Evolutionary conservation across 2,113 vertebrate genomes (phyloP).

Genomic region (Sceloporus undulatus): DNA sequence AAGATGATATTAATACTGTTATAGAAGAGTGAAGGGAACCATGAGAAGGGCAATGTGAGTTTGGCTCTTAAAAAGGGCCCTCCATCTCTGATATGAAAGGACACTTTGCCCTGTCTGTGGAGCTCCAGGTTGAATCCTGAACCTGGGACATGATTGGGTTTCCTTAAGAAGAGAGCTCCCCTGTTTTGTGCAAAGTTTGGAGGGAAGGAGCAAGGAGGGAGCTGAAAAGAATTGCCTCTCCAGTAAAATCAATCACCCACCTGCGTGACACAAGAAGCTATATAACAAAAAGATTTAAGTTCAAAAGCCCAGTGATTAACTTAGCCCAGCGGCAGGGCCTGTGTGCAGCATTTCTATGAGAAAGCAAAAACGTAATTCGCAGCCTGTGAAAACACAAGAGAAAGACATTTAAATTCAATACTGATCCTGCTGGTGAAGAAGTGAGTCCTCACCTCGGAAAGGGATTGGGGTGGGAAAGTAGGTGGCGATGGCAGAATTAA

Average conservation of each 20-base stretch:
- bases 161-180: background rate
- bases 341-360: fast-evolving
- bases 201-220: no score
- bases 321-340: background rate
- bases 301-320: fast-evolving
- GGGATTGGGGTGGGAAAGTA: background rate
- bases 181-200: fast-evolving
- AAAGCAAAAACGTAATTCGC: fast-evolving
- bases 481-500: no score
- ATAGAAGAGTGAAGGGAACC: conserved; percentile 43
- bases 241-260: background rate
- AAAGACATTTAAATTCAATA: background rate
- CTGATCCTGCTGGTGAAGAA: background rate
- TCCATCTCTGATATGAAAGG: conserved; percentile 52
- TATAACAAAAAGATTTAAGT: background rate
- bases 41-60: conserved; percentile 45
- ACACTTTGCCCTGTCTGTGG: background rate
- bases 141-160: background rate
- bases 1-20: conserved; percentile 33
- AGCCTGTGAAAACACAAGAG: fast-evolving
- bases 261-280: background rate
- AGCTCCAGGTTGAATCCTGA: background rate
- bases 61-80: conserved; percentile 54
- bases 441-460: background rate
- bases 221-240: no score